Conservation (phyloP, 2,888 invertebrate genomes). For the Amorpha juglandis region DNA sequence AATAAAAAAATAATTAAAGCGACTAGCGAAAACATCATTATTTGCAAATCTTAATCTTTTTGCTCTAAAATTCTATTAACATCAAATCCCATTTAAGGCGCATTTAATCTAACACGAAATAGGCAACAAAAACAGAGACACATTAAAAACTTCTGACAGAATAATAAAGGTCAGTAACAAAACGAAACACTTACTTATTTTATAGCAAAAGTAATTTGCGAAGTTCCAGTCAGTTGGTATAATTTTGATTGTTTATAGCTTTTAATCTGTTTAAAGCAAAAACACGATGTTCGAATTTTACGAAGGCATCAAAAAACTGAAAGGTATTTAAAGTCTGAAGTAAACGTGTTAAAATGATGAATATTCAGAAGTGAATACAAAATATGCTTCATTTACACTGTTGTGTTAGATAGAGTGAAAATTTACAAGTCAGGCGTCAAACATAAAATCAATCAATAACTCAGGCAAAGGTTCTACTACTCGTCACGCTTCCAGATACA, state of each 20-base stretch:
- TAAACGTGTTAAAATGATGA: slow-evolving; percentile 16
- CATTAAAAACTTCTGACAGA: slow-evolving; percentile 20
- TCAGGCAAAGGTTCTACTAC: neutral
- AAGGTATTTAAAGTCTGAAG: slow-evolving; percentile 1
- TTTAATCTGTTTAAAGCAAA: slow-evolving; percentile 31
- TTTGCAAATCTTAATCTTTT: too few species aligned
- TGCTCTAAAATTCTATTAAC: neutral
- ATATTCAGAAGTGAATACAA: slow-evolving; percentile 13
- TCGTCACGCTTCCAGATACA: too few species aligned
- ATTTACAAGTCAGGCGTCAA: neutral
- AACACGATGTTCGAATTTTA: slow-evolving; percentile 15
- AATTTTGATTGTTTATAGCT: slow-evolving; percentile 42
- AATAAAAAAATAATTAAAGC: too few species aligned
- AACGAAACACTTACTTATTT: slow-evolving; percentile 24
- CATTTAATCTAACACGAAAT: neutral
- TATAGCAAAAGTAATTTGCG: slow-evolving; percentile 39
- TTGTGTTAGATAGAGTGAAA: slow-evolving; percentile 1
- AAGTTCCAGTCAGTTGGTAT: slow-evolving; percentile 37
- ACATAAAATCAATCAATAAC: neutral
- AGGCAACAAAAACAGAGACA: slow-evolving; percentile 11
- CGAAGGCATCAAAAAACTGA: slow-evolving; percentile 10
- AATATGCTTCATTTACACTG: slow-evolving; percentile 21
- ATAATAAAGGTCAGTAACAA: slow-evolving; percentile 21
- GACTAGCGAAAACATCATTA: too few species aligned
- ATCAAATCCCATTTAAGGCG: neutral